These are phyloP conservation scores for Hesperophylax magnus DNA, from an alignment of 1,140 invertebrate genomes.

Conservation along the genomic window DNA sequence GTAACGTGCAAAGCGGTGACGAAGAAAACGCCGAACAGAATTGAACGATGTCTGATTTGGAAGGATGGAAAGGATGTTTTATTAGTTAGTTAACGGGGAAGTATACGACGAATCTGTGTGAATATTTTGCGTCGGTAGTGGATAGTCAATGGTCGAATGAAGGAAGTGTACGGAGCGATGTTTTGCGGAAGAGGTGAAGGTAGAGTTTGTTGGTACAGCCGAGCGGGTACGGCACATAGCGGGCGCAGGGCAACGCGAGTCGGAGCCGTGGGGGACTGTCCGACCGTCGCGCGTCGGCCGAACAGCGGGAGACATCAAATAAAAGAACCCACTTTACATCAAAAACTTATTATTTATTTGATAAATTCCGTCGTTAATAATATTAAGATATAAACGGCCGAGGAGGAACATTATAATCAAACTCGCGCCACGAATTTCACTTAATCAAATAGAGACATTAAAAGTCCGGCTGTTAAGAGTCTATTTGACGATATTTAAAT, in stretches of 20 bases:
- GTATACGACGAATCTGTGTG: too few relatives aligned
- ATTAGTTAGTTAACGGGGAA: too few relatives aligned
- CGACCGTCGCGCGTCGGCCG: neutral
- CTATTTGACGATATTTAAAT: slow-evolving; percentile 38
- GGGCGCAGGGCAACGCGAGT: neutral
- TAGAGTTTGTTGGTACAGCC: too few relatives aligned
- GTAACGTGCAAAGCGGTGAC: neutral
- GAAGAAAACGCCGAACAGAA: neutral
- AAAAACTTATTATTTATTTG: slow-evolving; percentile 38
- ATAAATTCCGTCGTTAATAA: slow-evolving; percentile 39
- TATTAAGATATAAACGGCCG: slow-evolving; percentile 26
- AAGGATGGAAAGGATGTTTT: too few relatives aligned
- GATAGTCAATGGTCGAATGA: too few relatives aligned
- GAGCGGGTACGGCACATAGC: neutral
- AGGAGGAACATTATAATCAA: slow-evolving; percentile 36
- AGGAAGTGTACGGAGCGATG: too few relatives aligned
- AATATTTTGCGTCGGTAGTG: too few relatives aligned
- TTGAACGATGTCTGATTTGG: too few relatives aligned
- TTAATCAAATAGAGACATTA: slow-evolving; percentile 37
- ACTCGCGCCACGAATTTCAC: slow-evolving; percentile 35
- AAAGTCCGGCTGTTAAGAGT: slow-evolving; percentile 23
- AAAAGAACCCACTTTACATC: slow-evolving; percentile 29
- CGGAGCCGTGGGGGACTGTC: neutral
- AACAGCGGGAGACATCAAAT: slow-evolving; percentile 17
- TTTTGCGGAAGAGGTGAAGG: too few relatives aligned